A percentile compares a stretch with the other conserved stretches of the same genome.
Conservation (phyloP, 1,140 invertebrate genomes). For the Diabrotica virgifera region DNA sequence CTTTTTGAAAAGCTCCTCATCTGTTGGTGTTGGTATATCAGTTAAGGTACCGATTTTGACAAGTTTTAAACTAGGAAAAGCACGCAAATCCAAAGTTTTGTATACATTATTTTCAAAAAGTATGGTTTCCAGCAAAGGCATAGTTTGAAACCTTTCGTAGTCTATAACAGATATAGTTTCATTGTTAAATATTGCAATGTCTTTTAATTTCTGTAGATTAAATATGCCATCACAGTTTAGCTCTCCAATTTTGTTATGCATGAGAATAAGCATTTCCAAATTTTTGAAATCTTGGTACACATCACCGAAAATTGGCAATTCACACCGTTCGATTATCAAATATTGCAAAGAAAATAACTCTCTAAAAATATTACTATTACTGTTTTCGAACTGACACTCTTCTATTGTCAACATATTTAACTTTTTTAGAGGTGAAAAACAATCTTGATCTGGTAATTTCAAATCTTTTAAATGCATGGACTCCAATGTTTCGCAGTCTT, state of each 20-base stretch:
- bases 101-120: background rate
- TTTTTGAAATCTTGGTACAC: background rate
- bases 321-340: background rate
- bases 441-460: background rate
- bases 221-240: background rate
- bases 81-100: background rate
- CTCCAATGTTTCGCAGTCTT: background rate
- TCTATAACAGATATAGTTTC: background rate
- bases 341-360: background rate
- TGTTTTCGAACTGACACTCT: background rate
- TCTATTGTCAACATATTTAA: background rate
- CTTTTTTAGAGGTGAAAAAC: background rate
- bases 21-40: background rate
- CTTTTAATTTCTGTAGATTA: background rate
- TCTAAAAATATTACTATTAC: background rate
- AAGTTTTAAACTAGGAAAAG: background rate
- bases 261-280: background rate
- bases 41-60: background rate
- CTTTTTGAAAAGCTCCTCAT: background rate
- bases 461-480: background rate
- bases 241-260: background rate
- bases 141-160: background rate
- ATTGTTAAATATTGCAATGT: background rate
- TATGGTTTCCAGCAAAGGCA: background rate
- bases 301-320: background rate